Evolutionary conservation across 2,888 invertebrate species (phyloP), one percentile per base, ranked within the genome.

Genomic region (Anarsia innoxiella): DNA sequence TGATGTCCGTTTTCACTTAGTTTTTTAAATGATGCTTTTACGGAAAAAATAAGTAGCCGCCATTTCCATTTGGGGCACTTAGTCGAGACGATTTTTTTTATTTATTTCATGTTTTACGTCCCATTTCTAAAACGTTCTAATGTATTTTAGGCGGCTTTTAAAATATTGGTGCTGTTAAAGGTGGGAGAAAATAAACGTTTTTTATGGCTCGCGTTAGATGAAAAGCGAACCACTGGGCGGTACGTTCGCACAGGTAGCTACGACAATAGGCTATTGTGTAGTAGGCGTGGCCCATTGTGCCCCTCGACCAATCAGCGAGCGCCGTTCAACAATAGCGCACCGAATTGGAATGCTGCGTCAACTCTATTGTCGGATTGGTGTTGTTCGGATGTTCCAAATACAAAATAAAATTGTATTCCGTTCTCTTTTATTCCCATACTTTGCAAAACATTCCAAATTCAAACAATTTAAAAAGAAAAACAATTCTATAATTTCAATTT

Each of bases 221-320:
- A 45, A 49, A 45, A 45, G 41, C 41, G 42, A 42, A 50, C 49
- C 44, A 55, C 59, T 72, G 78, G 80, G 79, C 78, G 79, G 70
- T 46, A 49, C 60, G 43, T 44, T 41, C 48, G 42, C 48, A 42
- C 59, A 55, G 42, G 59, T 58, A 49, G 46, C 46, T 46, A 66
- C 71, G 64, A 84, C 83, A 83, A 84, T 84, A 72, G 82, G 76
- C 73, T 53, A 82, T 82, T 83, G 83, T 80, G 71, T 59, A 49
- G 74, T 66, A 63, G 83, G 83, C 83, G 83, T 75, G 71, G 65
- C 66, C 78, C 79, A 83, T 84, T 84, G 83, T 82, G 56, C 61
- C 64, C 55, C 53, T 54, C 70, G 51, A 51, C 83, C 83, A 84
- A 84, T 82, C 66, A 61, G 58, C 51, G 55, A 55, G 56, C 57